Evolutionary conservation across 2,888 invertebrate genomes (phyloP), one percentile per base, ranked within the genome.

Genomic region (Agrenia bidenticulata): DNA sequence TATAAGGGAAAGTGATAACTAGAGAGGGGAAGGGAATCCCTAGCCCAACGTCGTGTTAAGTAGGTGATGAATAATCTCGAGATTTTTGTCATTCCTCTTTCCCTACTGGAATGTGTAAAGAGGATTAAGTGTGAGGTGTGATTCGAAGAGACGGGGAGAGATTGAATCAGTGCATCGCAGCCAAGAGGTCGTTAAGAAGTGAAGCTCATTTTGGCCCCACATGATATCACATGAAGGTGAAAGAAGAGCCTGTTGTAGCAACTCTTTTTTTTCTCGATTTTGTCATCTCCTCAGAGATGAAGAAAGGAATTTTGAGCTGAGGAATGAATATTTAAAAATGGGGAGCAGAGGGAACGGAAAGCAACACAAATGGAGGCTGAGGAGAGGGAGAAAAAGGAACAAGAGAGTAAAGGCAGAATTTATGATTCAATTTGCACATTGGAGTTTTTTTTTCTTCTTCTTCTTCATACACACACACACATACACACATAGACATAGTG

Each of bases 341-440:
- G 27, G 39, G 17, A 21, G 41, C 19, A 61, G 54, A 51, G 32
- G 51, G 50, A 27, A 19, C 17, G 15, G 39, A 55, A 50, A 50
- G 50, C 42, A 61, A 61, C 53, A 53, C 53, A 60, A 11, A 57
- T 21, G 41, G 45, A 15, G 55, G 5, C 32, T 11, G 32, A 32
- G 32, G 11, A 11, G 32, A 11, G 32, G 32, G 32, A 32, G 32
- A 11, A 32, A 32, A 32, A 7, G 32, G 32, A 32, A 11, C 4
- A 11, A n/a, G n/a, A n/a, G 63, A 66, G 66, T 60, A 67, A 69
- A 70, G 69, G 57, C 63, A 66, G 69, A 75, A 75, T 75, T 75
- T 75, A 75, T 73, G 73, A 75, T 75, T 75, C 75, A 75, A 75
- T 75, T 75, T 75, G 73, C 75, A 73, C 75, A 75, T 73, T 61